phyloP scores from a whole-genome alignment of 2,113 vertebrate genomes.

The Chionomys nivalis region DNA sequence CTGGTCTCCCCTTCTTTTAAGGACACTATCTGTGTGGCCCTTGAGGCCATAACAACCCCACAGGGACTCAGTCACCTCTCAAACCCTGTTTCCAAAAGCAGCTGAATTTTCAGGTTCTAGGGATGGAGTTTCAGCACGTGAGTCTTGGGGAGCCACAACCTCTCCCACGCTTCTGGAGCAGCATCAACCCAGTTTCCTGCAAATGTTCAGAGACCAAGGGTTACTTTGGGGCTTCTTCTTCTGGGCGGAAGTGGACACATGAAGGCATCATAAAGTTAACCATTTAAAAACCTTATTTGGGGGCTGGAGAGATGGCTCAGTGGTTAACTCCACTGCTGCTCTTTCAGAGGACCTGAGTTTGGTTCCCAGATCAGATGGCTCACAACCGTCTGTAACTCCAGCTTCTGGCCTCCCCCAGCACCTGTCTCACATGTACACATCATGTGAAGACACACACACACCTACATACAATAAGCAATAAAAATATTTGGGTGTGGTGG shows the following conservation, averaged over 20 bases:
- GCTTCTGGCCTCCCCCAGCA: neutral
- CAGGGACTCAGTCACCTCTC: neutral
- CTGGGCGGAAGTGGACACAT: neutral
- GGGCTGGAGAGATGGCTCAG: neutral
- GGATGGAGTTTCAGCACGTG: neutral
- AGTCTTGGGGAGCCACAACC: neutral
- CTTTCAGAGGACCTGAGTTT: neutral
- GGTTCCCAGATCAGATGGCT: neutral
- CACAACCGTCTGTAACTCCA: neutral
- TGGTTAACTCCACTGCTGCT: neutral
- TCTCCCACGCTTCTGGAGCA: neutral
- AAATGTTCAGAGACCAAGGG: neutral
- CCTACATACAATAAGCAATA: neutral
- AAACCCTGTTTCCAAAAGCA: neutral
- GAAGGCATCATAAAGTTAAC: neutral
- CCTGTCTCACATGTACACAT: neutral
- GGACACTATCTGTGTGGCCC: neutral
- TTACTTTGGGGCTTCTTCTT: neutral
- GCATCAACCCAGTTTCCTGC: neutral
- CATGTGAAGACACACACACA: neutral
- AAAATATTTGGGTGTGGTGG: neutral
- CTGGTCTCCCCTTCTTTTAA: neutral
- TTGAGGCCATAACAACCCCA: neutral
- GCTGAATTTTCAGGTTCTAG: constrained; percentile 14
- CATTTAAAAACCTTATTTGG: neutral